Evolutionary conservation across 1,140 invertebrate species (phyloP), one percentile per base, ranked within the genome.

Genomic region (Calliopsis andreniformis): DNA sequence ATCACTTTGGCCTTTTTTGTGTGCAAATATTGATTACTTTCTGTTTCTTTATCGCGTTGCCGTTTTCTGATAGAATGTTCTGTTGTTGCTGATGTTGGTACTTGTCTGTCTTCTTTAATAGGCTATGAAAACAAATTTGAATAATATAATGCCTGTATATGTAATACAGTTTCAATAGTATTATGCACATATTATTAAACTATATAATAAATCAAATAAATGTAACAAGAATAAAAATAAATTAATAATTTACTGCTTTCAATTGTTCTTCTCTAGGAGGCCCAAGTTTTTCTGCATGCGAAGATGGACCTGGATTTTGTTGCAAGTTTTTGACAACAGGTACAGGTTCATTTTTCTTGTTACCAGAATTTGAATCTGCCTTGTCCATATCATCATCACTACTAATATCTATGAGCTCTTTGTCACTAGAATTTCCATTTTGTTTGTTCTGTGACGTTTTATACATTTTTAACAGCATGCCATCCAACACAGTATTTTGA

Each of bases 391-490:
- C 92, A 59, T 93, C 92, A 75, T 93, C 92, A 59, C 92, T 93
- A 49, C 92, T 93, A 39, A 93, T 93, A 32, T 93, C 92, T 61
- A 93, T 93, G 14, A 93, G 76, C 67, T 93, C 92, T 78, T 92
- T 92, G 62, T 92, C 91, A 59, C 89, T 92, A 0, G 90, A 89
- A 78, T 91, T 92, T 12, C 91, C 91, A 84, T 92, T 92, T 47
- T 86, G 85, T 51, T 82, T 87, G 16, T 78, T 80, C n/a, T 81
- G 70, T 12, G 80, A 61, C 35, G 89, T 89, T 45, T 91, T 91
- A 56, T 89, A 92, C 83, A 89, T 88, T 72, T 87, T 90, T 6
- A 90, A 62, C 28, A 90, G 47, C 68, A 86, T 84, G 25, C 78
- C 84, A 32, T 67, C 64, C 53, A 87, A 71, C 10, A 86, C 79